phyloP scores from a whole-genome alignment of 2,888 invertebrate genomes.

The Cephus spinipes region DNA sequence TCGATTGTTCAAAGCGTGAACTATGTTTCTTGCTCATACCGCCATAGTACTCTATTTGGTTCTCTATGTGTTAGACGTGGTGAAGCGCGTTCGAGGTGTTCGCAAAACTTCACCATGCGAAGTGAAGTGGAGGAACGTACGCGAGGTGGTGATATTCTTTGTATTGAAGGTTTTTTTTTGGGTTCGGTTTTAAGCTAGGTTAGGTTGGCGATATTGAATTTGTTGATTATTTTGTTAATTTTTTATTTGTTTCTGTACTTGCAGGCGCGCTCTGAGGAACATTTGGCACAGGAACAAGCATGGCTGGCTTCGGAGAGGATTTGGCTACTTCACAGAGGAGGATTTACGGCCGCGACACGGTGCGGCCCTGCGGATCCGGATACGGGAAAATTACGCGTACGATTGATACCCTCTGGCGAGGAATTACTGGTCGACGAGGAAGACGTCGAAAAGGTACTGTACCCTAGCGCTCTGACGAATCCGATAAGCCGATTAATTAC shows the following conservation, averaged over 20 bases:
- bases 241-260: constrained; percentile 38
- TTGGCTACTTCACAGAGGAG: constrained; percentile 94
- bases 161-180: neutral
- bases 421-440: constrained; percentile 92
- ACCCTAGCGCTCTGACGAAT: neutral
- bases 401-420: constrained; percentile 85
- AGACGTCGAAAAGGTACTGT: constrained; percentile 88
- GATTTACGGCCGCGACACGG: constrained; percentile 83
- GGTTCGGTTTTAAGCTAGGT: neutral
- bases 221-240: neutral
- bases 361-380: constrained; percentile 66
- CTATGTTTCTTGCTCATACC: constrained; percentile 30
- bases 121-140: neutral
- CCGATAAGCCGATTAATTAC: neutral
- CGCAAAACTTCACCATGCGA: neutral
- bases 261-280: constrained; percentile 78
- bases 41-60: constrained; percentile 29
- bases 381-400: constrained; percentile 78
- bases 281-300: constrained; percentile 74
- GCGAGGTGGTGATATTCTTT: neutral
- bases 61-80: constrained; percentile 27
- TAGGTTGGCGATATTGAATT: neutral
- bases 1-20: constrained; percentile 17
- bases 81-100: constrained; percentile 4
- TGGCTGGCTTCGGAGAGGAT: constrained; percentile 83